Percentiles rank a stretch among this genome's conserved stretches.
Conservation (phyloP, 2,888 invertebrate species). For the Dicyrtoma fusca region DNA sequence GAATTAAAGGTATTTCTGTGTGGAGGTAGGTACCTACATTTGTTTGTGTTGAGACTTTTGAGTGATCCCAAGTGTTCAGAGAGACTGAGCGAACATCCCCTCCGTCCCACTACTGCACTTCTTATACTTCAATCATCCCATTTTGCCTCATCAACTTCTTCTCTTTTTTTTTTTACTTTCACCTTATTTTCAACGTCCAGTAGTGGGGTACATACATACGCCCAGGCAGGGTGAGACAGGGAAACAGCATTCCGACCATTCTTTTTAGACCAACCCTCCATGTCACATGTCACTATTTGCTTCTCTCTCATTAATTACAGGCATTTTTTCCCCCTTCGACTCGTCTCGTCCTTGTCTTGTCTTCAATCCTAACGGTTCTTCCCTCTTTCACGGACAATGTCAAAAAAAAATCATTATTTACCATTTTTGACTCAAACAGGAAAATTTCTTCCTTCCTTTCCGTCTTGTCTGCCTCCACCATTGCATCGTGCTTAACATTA, state of each 20-base stretch:
- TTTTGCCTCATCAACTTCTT: constrained; percentile 6
- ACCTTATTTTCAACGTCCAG: constrained; percentile 5
- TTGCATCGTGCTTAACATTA: neutral
- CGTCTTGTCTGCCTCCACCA: neutral
- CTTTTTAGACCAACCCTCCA: constrained; percentile 27
- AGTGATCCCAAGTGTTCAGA: constrained; percentile 1
- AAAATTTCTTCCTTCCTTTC: neutral
- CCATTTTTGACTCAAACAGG: constrained; percentile 9
- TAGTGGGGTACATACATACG: neutral
- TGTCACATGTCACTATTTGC: constrained; percentile 33
- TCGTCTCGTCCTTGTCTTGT: constrained; percentile 3
- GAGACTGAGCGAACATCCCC: constrained; percentile 3
- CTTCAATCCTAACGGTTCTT: neutral
- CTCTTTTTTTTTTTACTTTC: constrained; percentile 20
- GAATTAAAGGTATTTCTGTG: constrained; percentile 23
- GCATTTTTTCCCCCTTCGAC: constrained; percentile 23
- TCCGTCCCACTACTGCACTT: constrained; percentile 13
- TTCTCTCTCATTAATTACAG: constrained; percentile 33
- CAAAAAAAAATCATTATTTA: constrained; percentile 22
- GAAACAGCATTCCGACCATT: constrained; percentile 33
- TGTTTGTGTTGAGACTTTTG: neutral
- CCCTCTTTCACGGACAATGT: neutral
- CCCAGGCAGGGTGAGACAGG: neutral
- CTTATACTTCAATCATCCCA: constrained; percentile 29
- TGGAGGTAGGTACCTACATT: too few species aligned